phyloP scores from a whole-genome alignment of 1,140 invertebrate species.

The Drosophila tsacasi region DNA sequence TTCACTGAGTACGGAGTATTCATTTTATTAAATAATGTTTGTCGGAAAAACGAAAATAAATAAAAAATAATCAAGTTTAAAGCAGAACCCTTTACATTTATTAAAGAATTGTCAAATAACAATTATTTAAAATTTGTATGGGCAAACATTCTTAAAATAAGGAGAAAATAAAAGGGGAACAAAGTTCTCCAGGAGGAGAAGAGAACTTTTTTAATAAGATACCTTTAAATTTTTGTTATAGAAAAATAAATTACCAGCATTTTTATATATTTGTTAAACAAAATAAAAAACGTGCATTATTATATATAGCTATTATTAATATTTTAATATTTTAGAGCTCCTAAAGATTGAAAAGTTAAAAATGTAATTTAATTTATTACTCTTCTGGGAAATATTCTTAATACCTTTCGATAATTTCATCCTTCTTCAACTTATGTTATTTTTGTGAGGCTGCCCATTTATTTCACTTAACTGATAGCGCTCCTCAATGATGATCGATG shows the following conservation, averaged over 20 bases:
- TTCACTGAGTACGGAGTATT: neutral
- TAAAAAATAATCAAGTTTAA: neutral
- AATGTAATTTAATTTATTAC: neutral
- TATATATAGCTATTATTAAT: neutral
- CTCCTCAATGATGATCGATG: slow-evolving; percentile 69
- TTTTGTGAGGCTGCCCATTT: neutral
- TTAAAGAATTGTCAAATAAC: no score
- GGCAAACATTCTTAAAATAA: neutral
- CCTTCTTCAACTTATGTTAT: neutral
- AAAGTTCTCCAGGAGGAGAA: neutral
- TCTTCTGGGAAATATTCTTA: neutral
- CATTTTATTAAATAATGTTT: neutral
- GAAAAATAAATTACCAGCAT: neutral
- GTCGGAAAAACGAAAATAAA: neutral
- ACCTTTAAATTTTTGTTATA: neutral
- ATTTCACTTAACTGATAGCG: slow-evolving; percentile 44
- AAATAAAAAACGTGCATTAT: neutral
- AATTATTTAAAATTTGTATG: neutral
- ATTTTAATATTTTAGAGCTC: neutral
- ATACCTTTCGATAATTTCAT: neutral
- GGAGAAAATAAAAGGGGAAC: neutral
- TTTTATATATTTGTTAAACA: neutral
- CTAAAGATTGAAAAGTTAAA: neutral
- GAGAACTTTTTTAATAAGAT: neutral
- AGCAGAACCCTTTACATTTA: no score